A percentile compares a stretch with the other conserved stretches of the same genome.
These are phyloP conservation scores for Polypedilum pembai DNA, from an alignment of 1,140 invertebrate species.

Conservation along the genomic window DNA sequence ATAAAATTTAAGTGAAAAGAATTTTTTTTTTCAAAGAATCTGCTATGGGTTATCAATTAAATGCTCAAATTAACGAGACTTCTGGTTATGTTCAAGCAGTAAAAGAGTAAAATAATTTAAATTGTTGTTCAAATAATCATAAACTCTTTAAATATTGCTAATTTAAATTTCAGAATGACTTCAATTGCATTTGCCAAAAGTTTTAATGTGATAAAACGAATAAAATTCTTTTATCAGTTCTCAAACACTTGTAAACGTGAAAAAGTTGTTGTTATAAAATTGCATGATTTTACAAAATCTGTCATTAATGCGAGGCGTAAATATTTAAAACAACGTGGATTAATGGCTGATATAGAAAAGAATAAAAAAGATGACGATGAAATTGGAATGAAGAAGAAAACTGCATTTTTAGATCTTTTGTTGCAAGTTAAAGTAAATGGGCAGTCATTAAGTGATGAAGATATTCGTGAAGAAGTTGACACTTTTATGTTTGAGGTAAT, in stretches of 20 bases:
- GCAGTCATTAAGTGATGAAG: conserved; percentile 50
- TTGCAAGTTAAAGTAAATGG: conserved; percentile 54
- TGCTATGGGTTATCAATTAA: conserved; percentile 71
- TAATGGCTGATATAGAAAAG: conserved; percentile 21
- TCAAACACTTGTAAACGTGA: not conserved
- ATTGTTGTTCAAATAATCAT: not conserved
- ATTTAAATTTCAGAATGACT: not conserved
- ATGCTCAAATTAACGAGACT: conserved; percentile 60
- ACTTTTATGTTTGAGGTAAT: conserved; percentile 70
- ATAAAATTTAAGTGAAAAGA: no score
- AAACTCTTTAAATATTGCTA: not conserved
- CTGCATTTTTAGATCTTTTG: conserved; percentile 70
- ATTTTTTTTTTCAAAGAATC: conserved; percentile 60
- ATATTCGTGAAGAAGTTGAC: conserved; percentile 65
- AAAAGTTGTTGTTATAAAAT: conserved; percentile 39
- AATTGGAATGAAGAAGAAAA: conserved; percentile 49
- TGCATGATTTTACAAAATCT: conserved; percentile 60
- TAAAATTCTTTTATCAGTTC: not conserved
- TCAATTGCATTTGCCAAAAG: not conserved
- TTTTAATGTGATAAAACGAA: conserved; percentile 26
- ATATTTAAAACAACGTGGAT: conserved; percentile 36
- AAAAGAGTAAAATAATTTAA: conserved; percentile 51
- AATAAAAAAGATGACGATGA: conserved; percentile 27
- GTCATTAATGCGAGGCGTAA: conserved; percentile 46
- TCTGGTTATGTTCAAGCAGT: conserved; percentile 68